Evolutionary conservation across 30 jellyfish, hydroid and myxozoan genomes (phyloP), one percentile per base, ranked within the genome.

Genomic region (Phacellophora camtschatica): DNA sequence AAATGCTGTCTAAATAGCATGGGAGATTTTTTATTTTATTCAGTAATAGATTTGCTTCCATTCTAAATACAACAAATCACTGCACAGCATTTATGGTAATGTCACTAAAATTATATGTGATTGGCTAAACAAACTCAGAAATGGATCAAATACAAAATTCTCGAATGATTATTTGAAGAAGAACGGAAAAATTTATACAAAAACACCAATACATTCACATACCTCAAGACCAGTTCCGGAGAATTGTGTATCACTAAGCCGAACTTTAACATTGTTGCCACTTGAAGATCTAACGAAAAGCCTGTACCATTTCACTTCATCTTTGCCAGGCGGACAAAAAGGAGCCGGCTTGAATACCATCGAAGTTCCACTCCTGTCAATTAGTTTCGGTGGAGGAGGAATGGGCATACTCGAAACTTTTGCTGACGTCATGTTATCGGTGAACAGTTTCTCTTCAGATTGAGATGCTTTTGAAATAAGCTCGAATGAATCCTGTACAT

Each of bases 151-250:
- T n/a, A n/a, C n/a, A n/a, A n/a, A n/a, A n/a, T n/a, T n/a, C n/a
- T n/a, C n/a, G n/a, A n/a, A n/a, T n/a, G n/a, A n/a, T n/a, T n/a
- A n/a, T n/a, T n/a, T n/a, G n/a, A n/a, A n/a, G n/a, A n/a, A n/a
- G n/a, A n/a, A n/a, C n/a, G n/a, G n/a, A n/a, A n/a, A n/a, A n/a
- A n/a, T n/a, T n/a, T n/a, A n/a, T n/a, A n/a, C n/a, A n/a, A n/a
- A n/a, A n/a, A n/a, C n/a, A n/a, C n/a, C n/a, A n/a, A n/a, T n/a
- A n/a, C n/a, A n/a, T n/a, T n/a, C n/a, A n/a, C n/a, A n/a, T 48
- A 92, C 98, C 97, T 76, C 88, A 25, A 78, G 83, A 27, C 98
- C 98, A 49, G 98, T 79, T 2, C 98, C 98, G 19, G 72, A 71
- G 24, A 76, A 72, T 16, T 51, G 86, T 50, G 85, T 66, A 61